phyloP scores from a whole-genome alignment of 2,797 vertebrate genomes.

The Cyclopterus lumpus region DNA sequence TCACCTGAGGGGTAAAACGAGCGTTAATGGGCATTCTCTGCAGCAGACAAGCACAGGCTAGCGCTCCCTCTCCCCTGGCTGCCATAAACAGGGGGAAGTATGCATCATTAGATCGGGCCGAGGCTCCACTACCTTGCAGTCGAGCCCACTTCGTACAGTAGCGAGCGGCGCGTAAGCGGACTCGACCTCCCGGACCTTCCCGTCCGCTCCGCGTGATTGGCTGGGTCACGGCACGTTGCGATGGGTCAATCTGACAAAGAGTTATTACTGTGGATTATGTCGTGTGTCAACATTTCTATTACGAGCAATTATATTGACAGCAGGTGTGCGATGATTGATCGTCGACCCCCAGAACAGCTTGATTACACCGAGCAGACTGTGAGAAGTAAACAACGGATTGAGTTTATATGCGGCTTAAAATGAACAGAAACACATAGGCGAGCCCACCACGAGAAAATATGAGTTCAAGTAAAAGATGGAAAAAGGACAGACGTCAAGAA shows the following conservation, averaged over 20 bases:
- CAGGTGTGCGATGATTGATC: constrained; percentile 15
- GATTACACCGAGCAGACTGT: constrained; percentile 28
- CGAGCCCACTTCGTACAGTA: constrained; percentile 63
- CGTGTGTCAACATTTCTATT: constrained; percentile 29
- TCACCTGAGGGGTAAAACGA: constrained; percentile 78
- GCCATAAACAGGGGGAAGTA: constrained; percentile 76
- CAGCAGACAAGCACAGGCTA: constrained; percentile 80
- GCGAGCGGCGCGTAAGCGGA: constrained; percentile 23
- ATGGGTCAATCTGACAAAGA: constrained; percentile 26
- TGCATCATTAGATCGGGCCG: constrained; percentile 77
- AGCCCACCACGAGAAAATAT: not conserved
- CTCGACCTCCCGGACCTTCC: constrained; percentile 19
- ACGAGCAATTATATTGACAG: constrained; percentile 3
- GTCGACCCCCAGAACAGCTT: constrained; percentile 14
- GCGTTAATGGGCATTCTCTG: constrained; percentile 80
- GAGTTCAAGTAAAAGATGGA: not conserved
- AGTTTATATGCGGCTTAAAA: not conserved
- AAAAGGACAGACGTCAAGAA: not conserved
- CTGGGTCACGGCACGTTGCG: not conserved
- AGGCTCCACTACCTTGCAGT: constrained; percentile 68
- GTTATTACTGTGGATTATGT: constrained; percentile 22
- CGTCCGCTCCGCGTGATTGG: constrained; percentile 16
- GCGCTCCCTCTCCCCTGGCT: constrained; percentile 64
- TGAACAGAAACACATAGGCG: not conserved
- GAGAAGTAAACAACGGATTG: not conserved